phyloP scores from a whole-genome alignment of 2,797 vertebrate species.

The Naso thynnoides region DNA sequence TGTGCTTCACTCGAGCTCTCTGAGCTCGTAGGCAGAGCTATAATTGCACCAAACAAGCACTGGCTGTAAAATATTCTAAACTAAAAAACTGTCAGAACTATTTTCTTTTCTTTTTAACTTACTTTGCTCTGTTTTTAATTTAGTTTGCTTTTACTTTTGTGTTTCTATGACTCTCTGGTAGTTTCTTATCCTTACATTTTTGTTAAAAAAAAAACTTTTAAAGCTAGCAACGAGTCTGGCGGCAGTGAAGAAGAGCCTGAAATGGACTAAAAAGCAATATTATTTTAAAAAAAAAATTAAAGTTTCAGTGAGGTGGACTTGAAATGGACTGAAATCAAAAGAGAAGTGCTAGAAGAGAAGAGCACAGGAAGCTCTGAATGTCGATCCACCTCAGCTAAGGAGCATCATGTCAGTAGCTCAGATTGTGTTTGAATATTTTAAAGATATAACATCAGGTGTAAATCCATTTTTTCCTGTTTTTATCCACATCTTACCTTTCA shows the following conservation, averaged over 20 bases:
- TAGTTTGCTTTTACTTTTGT: background rate
- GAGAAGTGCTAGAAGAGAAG: background rate
- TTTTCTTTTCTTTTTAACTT: background rate
- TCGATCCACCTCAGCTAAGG: too few relatives aligned
- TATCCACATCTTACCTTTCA: slow-evolving; percentile 88
- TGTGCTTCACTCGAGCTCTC: slow-evolving; percentile 15
- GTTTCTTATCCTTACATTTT: background rate
- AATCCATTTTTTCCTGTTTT: background rate
- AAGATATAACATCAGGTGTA: background rate
- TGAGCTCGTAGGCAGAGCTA: slow-evolving; percentile 15
- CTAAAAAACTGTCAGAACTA: slow-evolving; percentile 8
- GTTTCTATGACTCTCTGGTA: background rate
- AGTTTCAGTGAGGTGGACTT: background rate
- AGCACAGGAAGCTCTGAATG: too few relatives aligned
- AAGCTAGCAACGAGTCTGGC: background rate
- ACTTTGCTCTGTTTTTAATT: background rate
- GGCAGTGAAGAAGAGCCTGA: background rate
- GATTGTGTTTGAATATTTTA: background rate
- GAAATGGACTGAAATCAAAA: background rate
- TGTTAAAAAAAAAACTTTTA: background rate
- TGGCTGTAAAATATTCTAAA: slow-evolving; percentile 5
- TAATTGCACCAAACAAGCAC: slow-evolving; percentile 32
- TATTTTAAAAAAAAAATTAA: background rate
- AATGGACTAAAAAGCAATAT: background rate
- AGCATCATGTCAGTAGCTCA: background rate